Evolutionary conservation across 53 echinoderm and acorn worm species (phyloP).

Genomic region (Arbacia lixula): DNA sequence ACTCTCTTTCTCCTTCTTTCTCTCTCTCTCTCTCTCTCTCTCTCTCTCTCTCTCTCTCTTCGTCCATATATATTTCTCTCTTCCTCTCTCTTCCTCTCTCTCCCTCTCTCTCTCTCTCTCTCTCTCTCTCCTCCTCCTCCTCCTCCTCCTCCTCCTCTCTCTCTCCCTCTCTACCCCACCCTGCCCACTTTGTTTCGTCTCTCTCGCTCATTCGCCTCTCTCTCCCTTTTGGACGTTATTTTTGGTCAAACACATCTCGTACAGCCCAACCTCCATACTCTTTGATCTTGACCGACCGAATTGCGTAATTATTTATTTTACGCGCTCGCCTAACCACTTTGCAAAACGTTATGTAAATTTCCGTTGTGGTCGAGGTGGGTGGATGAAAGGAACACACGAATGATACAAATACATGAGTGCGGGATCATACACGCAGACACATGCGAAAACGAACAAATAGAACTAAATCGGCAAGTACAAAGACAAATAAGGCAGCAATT

Average conservation of each 20-base stretch:
- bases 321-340: too few relatives aligned
- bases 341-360: conserved; percentile 7
- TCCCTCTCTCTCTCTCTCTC: conserved; percentile 18
- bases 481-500: too few relatives aligned
- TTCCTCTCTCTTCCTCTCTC: not conserved
- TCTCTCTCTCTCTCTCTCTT: conserved; percentile 7
- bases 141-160: not conserved
- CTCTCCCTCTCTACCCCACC: not conserved
- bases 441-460: too few relatives aligned
- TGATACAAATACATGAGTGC: too few relatives aligned
- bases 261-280: too few relatives aligned
- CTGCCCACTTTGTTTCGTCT: not conserved
- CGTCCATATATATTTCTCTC: too few relatives aligned
- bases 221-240: not conserved
- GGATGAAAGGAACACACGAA: too few relatives aligned
- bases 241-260: too few relatives aligned
- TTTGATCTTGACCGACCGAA: too few relatives aligned
- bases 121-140: not conserved
- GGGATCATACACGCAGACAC: too few relatives aligned
- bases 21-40: conserved; percentile 12
- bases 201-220: not conserved
- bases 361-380: conserved; percentile 4
- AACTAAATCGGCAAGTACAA: too few relatives aligned
- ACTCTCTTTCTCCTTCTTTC: not conserved
- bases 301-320: too few relatives aligned